Percentiles rank a stretch among this genome's conserved stretches.
phyloP scores from a whole-genome alignment of 2,113 vertebrate species.

The Genyomyrus donnyi region DNA sequence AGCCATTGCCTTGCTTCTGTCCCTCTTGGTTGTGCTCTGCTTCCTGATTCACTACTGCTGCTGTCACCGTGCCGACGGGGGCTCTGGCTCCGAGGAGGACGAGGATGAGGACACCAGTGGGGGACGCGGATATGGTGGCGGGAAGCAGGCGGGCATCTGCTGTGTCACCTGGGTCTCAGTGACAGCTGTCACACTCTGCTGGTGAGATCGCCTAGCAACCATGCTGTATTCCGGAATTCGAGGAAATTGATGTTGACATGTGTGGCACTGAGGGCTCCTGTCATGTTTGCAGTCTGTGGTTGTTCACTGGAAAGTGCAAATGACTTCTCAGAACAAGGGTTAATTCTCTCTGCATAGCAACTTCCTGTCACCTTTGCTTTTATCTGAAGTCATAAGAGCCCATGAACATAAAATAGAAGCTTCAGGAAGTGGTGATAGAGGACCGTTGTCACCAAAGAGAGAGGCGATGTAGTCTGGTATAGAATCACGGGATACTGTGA shows the following conservation, averaged over 20 bases:
- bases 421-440: background rate
- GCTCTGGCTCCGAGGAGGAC: conserved; percentile 65
- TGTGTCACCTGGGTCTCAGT: conserved; percentile 84
- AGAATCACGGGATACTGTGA: background rate
- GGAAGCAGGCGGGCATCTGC: conserved; percentile 72
- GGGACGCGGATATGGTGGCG: conserved; percentile 61
- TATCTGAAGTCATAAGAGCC: background rate
- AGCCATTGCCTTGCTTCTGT: conserved; percentile 74
- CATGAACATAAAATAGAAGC: background rate
- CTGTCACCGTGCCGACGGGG: conserved; percentile 61
- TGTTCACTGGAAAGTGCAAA: background rate
- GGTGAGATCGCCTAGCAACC: conserved; percentile 55
- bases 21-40: conserved; percentile 74
- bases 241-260: background rate
- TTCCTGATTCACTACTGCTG: conserved; percentile 88
- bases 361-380: background rate
- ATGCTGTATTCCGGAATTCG: background rate
- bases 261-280: background rate
- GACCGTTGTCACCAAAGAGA: background rate
- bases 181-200: conserved; percentile 75
- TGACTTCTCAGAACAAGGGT: background rate
- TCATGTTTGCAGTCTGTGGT: background rate
- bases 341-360: background rate
- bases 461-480: background rate
- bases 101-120: conserved; percentile 66